Evolutionary conservation across 2,113 vertebrate genomes (phyloP), one percentile per base, ranked within the genome.

Genomic region (Anhinga anhinga): DNA sequence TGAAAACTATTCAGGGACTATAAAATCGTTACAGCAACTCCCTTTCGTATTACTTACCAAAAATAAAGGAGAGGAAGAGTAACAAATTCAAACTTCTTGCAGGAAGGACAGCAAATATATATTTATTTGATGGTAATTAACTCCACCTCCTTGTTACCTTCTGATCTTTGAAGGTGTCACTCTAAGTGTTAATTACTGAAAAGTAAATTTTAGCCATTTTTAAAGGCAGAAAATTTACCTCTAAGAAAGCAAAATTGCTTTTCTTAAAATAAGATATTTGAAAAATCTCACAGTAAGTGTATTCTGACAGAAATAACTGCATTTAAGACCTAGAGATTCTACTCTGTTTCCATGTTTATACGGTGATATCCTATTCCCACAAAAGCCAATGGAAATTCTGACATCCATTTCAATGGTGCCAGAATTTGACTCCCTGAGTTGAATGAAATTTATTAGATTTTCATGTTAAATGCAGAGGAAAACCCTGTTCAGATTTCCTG

Each of bases 401-500:
- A 92, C 83, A 86, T 91, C 49, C 38, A 52, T 83, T 87, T 84
- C 86, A 95, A 44, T 65, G 55, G 65, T 62, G 86, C 76, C 86
- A 93, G 63, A 90, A 93, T 84, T 95, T 95, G 76, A 89, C 88
- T 78, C 59, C 69, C 50, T 23, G 58, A 91, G 30, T 95, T 94
- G 86, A 96, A 84, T 52, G 49, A 88, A 62, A 93, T 88, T 91
- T 93, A 95, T 91, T 93, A 87, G 78, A 97, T 96, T 89, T 95
- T 91, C 88, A 40, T 85, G 77, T 96, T 96, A 89, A 95, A 96
- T 77, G 77, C 58, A 77, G 66, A 94, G 78, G 91, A 92, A 96
- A 97, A 96, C 95, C 95, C 81, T 91, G 72, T 78, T 91, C 92
- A 92, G 44, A 79, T 73, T 92, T 89, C 72, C 65, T 88, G 30